phyloP scores from a whole-genome alignment of 2,113 vertebrate species.

The Paralichthys olivaceus region DNA sequence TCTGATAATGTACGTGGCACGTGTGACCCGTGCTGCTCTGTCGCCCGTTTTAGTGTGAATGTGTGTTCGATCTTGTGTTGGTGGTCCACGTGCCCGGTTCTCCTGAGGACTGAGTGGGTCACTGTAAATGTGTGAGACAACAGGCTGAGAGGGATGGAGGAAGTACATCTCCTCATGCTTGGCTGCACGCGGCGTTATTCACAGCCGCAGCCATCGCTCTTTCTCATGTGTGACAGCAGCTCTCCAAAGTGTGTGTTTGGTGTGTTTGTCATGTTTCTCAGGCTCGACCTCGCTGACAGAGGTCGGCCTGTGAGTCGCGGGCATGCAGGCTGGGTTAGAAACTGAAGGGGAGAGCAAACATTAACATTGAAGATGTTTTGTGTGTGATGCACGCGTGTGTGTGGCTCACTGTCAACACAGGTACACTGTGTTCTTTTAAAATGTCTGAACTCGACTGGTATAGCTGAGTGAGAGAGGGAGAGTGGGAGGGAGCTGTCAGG shows the following conservation, averaged over 20 bases:
- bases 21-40: slow-evolving; percentile 10
- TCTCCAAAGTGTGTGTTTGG: slow-evolving; percentile 11
- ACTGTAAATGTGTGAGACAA: slow-evolving; percentile 14
- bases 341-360: background rate
- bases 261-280: slow-evolving; percentile 3
- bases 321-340: slow-evolving; percentile 2
- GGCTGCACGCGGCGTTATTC: slow-evolving; percentile 16
- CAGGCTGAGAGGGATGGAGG: slow-evolving; percentile 25
- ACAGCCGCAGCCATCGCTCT: slow-evolving; percentile 28
- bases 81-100: slow-evolving; percentile 49
- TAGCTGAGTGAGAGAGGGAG: slow-evolving; percentile 27
- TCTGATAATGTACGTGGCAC: too few species aligned
- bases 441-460: slow-evolving; percentile 40
- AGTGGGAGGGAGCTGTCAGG: slow-evolving; percentile 62
- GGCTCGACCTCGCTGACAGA: background rate
- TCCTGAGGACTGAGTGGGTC: slow-evolving; percentile 39
- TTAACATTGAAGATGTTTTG: slow-evolving; percentile 19
- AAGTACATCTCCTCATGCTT: slow-evolving; percentile 44
- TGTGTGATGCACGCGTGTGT: slow-evolving; percentile 37
- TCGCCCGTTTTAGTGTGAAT: slow-evolving; percentile 9
- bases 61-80: slow-evolving; percentile 38
- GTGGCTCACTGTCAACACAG: slow-evolving; percentile 54
- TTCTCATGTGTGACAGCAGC: slow-evolving; percentile 38
- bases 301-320: slow-evolving; percentile 3
- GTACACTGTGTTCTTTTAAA: slow-evolving; percentile 65